Base-by-base conservation (phyloP, 2,113 vertebrate species). In the Psephotus haematonotus region DNA sequence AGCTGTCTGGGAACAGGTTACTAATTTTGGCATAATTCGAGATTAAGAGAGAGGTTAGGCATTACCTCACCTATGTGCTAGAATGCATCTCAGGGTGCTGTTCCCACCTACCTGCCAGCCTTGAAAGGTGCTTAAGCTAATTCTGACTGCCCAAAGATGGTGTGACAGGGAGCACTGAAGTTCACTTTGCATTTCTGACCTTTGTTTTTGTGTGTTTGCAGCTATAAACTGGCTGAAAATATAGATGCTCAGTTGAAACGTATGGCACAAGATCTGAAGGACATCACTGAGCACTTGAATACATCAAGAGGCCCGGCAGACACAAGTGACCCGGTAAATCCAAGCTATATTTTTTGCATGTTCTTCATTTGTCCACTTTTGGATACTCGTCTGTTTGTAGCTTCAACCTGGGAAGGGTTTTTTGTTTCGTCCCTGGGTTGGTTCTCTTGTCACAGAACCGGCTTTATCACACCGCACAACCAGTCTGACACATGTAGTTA, bases 201-300 rank as follows among this genome's bases (percentile, higher is more conserved):
- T 60, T 46, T 22, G 2, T 57, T 93, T 10, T 29, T 0, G 0
- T 88, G 82, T 12, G 4, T 96, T 88, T 88, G 50, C 92, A 99
- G 98, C 65, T 99, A 99, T 92, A 99, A 99, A 95, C 95, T 99
- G 52, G 99, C 99, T 15, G 99, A 99, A 96, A 99, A 98, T 78
- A 99, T 99, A 31, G 98, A 99, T 69, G 98, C 98, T 13, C 98
- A 99, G 89, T 94, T 99, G 88, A 99, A 99, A 97, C 98, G 95
- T 60, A 99, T 99, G 98, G 98, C 99, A 3, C 99, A 99, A 80
- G 99, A 99, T 94, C 97, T 99, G 96, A 99, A 99, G 97, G 98
- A 99, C 93, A 98, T 99, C 88, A 99, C 29, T 18, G 99, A 99
- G 39, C 98, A 99, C 89, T 86, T 99, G 90, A 99, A 99, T 92